Evolutionary conservation across 2,888 invertebrate genomes (phyloP).

Genomic region (Marronus borbonicus): DNA sequence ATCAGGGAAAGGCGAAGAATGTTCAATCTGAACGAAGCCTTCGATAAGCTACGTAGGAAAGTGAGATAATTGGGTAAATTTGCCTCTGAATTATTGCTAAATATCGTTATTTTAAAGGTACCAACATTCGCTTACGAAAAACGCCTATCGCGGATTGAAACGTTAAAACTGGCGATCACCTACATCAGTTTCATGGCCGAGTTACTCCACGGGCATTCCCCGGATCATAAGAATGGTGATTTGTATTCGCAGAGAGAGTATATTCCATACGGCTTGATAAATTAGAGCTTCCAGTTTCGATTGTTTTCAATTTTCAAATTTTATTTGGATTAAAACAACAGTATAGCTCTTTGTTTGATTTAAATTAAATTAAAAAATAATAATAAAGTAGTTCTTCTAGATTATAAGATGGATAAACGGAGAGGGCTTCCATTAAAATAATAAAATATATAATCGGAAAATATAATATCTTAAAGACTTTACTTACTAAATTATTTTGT

Average conservation of each 20-base stretch:
- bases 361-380: too few species aligned
- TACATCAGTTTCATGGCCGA: conserved; percentile 98
- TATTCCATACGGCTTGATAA: conserved; percentile 66
- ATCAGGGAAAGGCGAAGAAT: conserved; percentile 93
- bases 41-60: conserved; percentile 92
- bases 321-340: background rate
- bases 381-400: too few species aligned
- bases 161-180: conserved; percentile 93
- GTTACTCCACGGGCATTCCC: conserved; percentile 77
- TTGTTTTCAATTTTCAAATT: background rate
- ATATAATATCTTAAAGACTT: too few species aligned
- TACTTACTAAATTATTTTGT: too few species aligned
- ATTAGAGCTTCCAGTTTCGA: background rate
- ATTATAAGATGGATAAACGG: too few species aligned
- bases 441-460: too few species aligned
- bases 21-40: conserved; percentile 97
- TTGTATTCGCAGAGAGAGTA: conserved; percentile 69
- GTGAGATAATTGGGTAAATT: conserved; percentile 68
- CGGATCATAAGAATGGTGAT: conserved; percentile 66
- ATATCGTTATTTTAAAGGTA: conserved; percentile 72
- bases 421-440: too few species aligned
- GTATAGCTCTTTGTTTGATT: too few species aligned
- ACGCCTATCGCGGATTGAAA: conserved; percentile 94
- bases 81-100: background rate
- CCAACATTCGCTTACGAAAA: conserved; percentile 98